Conservation (phyloP, 2,888 invertebrate species). For the Mythimna pallens region DNA sequence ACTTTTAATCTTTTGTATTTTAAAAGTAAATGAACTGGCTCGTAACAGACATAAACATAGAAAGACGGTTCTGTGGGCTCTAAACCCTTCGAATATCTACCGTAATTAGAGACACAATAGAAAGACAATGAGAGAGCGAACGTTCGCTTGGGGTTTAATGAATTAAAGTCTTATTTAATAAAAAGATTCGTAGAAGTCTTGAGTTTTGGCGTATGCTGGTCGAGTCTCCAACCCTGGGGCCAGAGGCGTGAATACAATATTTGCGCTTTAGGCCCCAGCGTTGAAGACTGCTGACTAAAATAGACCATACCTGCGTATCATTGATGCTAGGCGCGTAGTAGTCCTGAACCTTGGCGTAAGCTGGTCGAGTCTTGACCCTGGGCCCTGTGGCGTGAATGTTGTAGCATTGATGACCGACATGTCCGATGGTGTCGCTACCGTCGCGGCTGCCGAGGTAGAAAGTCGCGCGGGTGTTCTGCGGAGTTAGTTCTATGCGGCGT, state of each 20-base stretch:
- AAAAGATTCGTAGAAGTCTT: too few relatives aligned
- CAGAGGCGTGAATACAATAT: background rate
- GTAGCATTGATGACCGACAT: slow-evolving; percentile 77
- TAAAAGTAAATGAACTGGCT: background rate
- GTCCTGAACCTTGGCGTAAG: slow-evolving; percentile 91
- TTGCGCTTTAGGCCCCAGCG: too few relatives aligned
- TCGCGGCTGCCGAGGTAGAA: slow-evolving; percentile 79
- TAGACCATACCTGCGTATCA: slow-evolving; percentile 77
- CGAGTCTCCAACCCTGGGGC: background rate
- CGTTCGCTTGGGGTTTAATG: too few relatives aligned
- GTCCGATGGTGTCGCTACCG: slow-evolving; percentile 59
- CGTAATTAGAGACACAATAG: too few relatives aligned
- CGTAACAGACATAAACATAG: background rate
- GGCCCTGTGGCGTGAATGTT: slow-evolving; percentile 81
- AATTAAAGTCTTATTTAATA: too few relatives aligned
- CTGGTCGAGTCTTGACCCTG: slow-evolving; percentile 81
- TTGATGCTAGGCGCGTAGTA: slow-evolving; percentile 91
- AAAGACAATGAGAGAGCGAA: too few relatives aligned
- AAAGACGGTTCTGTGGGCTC: background rate
- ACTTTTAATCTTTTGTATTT: too few relatives aligned
- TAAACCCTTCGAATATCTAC: too few relatives aligned
- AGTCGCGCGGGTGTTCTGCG: slow-evolving; percentile 74
- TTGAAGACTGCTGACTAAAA: background rate
- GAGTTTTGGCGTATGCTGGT: background rate
- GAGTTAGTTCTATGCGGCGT: slow-evolving; percentile 83